Base-by-base conservation (phyloP, 2,113 vertebrate species). In the Nothocercus julius region DNA sequence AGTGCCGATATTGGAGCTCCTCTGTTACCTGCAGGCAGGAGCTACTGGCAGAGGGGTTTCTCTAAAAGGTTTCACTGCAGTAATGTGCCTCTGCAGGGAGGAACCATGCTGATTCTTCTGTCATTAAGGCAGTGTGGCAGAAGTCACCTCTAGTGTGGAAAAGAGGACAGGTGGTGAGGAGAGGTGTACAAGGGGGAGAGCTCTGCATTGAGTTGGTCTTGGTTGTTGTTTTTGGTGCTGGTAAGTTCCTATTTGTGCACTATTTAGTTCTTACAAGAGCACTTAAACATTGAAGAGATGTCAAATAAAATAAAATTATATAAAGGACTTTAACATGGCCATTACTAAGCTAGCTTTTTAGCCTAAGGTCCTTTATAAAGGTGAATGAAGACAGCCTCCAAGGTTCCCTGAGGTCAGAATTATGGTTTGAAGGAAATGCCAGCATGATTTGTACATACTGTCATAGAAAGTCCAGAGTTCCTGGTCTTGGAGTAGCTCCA, bases 1-100 rank as follows among this genome's bases (percentile, higher is more conserved):
- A 0, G 7, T 28, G 49, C 70, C 0, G 2, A 10, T 25, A 25
- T 42, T 1, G 1, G 0, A 25, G 51, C 59, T 18, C 6, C 53
- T 32, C 25, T 61, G 49, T 24, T 59, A 32, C 49, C 51, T 11
- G 9, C 21, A 15, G 40, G 22, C 34, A 15, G 69, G 49, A 51
- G 44, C 8, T 13, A 28, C 18, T 1, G 5, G 32, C 13, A 17
- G 51, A 27, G 22, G 2, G 18, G 20, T 49, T 49, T 56, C 34
- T 80, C 54, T 7, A 5, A 47, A 56, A 38, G 32, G 36, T 45
- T 19, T 32, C 0, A 3, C 15, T 64, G 13, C 40, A 53, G 64
- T 20, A 82, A 61, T 11, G 44, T 11, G 13, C 2, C 7, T 6
- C 6, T 17, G 12, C 4, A 1, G 25, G 16, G 5, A 5, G 7